Base-by-base conservation (phyloP, 2,888 invertebrate species). In the Podotricha telesiphe region DNA sequence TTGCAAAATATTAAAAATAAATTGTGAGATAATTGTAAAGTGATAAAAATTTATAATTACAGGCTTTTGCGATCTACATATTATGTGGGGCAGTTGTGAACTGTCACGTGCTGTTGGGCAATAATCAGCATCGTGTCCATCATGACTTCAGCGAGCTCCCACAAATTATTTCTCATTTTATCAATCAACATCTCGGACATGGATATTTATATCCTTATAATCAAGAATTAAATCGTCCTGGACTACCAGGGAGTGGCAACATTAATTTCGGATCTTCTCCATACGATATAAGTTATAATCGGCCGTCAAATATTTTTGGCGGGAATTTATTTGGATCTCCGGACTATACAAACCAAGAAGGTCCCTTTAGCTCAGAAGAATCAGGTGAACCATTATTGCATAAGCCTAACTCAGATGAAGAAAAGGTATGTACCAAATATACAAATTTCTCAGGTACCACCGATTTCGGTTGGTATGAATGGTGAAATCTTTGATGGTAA, bases 61-160 rank as follows among this genome's bases (percentile, higher is more conserved):
- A 68, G 68, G 15, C 53, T 59, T 11, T 45, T 17, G 15, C 59
- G 2, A 1, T 68, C 11, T 68, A 17, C 17, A 19, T 64, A 28
- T 28, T 28, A n/a, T n/a, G 50, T 22, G 19, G 53, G 51, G 17
- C 34, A 34, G 8, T 45, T 50, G 34, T 7, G 19, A 58, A 34
- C 11, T 17, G 48, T 51, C 17, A 51, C 22, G 28, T 50, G 2
- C 40, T 58, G 37, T 28, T 51, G n/a, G 56, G 40, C 0, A 56
- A 50, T 51, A 7, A 58, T 28, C 42, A 59, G 2, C 45, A 8
- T 15, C 45, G 40, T 22, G 47, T 17, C 8, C n/a, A 34, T 17
- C 20, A 48, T 64, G 19, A 58, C 15, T n/a, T 56, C n/a, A 28
- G 42, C 22, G 51, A 68, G 0, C 6, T 58, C 7, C 62, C 62